A percentile compares a stretch with the other conserved stretches of the same genome.
Evolutionary conservation across 2,797 vertebrate genomes (phyloP).

Genomic region (Eutrigla gurnardus): DNA sequence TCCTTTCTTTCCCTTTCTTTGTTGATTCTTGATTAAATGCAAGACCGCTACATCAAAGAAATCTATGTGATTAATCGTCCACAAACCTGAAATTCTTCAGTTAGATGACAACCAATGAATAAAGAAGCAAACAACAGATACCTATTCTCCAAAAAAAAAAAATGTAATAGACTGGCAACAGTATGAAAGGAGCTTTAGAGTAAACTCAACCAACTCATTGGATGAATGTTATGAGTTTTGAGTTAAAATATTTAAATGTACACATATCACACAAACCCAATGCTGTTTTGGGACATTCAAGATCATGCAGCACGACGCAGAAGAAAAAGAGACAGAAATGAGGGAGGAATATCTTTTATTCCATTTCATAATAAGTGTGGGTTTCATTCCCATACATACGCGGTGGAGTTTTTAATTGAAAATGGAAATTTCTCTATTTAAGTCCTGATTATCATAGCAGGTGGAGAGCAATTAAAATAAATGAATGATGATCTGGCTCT

Average conservation of each 20-base stretch:
- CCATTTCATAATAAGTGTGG: constrained; percentile 55
- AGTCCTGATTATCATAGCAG: constrained; percentile 81
- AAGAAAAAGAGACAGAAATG: constrained; percentile 18
- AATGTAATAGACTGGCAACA: background rate
- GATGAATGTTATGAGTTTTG: background rate
- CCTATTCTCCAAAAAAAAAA: background rate
- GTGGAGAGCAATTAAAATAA: constrained; percentile 82
- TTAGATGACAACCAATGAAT: background rate
- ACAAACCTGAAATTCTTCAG: background rate
- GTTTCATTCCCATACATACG: constrained; percentile 61
- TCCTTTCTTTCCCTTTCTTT: background rate
- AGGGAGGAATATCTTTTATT: constrained; percentile 52
- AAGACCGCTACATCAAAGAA: background rate
- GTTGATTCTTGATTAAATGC: background rate
- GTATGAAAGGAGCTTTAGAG: background rate
- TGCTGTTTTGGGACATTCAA: constrained; percentile 14
- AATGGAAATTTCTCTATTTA: constrained; percentile 84
- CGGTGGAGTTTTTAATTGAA: constrained; percentile 78
- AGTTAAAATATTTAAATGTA: background rate
- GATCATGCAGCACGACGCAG: constrained; percentile 10
- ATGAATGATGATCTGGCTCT: constrained; percentile 74
- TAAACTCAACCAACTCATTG: background rate
- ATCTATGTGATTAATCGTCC: background rate
- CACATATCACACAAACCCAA: background rate
- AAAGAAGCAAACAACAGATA: background rate